Percentiles rank a stretch among this genome's conserved stretches.
Conservation (phyloP, 2,113 vertebrate species). For the Ursus arctos region DNA sequence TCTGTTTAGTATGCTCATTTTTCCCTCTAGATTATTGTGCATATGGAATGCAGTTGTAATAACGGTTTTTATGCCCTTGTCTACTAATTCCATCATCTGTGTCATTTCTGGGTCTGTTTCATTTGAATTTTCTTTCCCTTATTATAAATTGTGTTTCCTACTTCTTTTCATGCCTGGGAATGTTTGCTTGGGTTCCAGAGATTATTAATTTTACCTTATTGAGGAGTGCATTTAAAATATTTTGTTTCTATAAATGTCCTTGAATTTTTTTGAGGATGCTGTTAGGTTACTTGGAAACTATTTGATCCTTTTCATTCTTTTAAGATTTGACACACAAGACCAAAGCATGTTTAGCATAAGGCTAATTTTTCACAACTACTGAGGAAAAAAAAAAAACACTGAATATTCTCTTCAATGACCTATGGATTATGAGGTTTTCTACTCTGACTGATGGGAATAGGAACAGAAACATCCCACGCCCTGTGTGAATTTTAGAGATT, state of each 20-base stretch:
- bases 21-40: background rate
- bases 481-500: background rate
- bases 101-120: background rate
- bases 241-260: background rate
- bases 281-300: background rate
- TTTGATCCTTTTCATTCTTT: slow-evolving; percentile 2
- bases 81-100: background rate
- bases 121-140: background rate
- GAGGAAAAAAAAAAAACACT: background rate
- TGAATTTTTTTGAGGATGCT: background rate
- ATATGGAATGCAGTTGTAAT: background rate
- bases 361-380: background rate
- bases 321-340: background rate
- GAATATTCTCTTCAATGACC: background rate
- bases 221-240: background rate
- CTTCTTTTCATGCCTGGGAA: background rate
- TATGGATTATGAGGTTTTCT: background rate
- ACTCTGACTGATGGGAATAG: background rate
- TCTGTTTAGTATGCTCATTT: background rate
- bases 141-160: background rate
- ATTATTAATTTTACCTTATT: background rate
- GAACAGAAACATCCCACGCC: background rate
- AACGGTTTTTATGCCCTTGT: background rate
- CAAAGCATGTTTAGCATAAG: background rate
- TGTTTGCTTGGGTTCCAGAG: background rate